A percentile compares a stretch with the other conserved stretches of the same genome.
These are phyloP conservation scores for Oncorhynchus gorbuscha DNA, from an alignment of 2,113 vertebrate species.

Conservation along the genomic window DNA sequence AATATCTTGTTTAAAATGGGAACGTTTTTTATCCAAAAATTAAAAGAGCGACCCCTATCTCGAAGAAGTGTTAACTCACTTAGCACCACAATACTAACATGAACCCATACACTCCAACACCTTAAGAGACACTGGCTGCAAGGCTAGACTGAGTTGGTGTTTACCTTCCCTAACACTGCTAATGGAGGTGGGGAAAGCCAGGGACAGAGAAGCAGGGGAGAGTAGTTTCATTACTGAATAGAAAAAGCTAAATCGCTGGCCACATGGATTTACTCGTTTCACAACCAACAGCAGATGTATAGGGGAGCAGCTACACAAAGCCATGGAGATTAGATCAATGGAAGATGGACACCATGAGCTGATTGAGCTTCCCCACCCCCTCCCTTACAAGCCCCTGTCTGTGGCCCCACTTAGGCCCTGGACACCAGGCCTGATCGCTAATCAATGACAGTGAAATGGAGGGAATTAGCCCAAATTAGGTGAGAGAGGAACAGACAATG, in stretches of 20 bases:
- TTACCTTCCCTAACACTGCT: constrained; percentile 53
- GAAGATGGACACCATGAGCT: constrained; percentile 29
- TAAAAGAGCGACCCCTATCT: no score
- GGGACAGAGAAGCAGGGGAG: neutral
- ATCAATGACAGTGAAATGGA: constrained; percentile 76
- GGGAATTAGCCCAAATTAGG: constrained; percentile 77
- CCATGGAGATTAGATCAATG: constrained; percentile 44
- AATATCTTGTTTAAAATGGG: no score
- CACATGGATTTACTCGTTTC: constrained; percentile 21
- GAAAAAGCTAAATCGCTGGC: neutral
- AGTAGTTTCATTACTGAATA: neutral
- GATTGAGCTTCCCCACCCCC: constrained; percentile 9
- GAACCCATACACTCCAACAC: constrained; percentile 59
- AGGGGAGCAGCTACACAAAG: constrained; percentile 20
- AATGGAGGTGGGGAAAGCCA: neutral
- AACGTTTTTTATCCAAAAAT: no score
- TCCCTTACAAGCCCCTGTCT: constrained; percentile 36
- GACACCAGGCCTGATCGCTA: constrained; percentile 67
- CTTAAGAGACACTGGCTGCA: constrained; percentile 70
- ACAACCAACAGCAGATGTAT: constrained; percentile 4
- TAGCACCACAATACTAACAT: constrained; percentile 78
- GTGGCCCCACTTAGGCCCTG: constrained; percentile 59
- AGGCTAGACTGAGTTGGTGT: constrained; percentile 63
- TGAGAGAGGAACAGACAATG: constrained; percentile 64
- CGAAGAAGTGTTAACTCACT: constrained; percentile 66